A percentile compares a stretch with the other conserved stretches of the same genome.
These are phyloP conservation scores for Raja brachyura DNA, from an alignment of 2,113 vertebrate genomes.

Conservation along the genomic window DNA sequence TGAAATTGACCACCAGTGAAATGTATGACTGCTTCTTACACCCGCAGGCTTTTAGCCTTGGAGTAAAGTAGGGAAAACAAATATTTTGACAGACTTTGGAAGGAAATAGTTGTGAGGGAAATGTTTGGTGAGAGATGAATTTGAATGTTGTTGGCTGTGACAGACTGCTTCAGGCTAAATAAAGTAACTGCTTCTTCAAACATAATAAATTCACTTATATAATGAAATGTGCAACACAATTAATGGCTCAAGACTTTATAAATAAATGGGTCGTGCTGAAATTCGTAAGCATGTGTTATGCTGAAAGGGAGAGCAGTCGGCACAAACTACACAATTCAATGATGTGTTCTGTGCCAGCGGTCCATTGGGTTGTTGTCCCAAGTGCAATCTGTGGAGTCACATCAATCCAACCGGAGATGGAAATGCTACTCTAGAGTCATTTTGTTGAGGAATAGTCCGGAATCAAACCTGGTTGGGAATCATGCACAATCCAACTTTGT, in stretches of 20 bases:
- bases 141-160: slow-evolving; percentile 27
- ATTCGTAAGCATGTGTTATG: background rate
- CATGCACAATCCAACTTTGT: no score
- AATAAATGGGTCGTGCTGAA: background rate
- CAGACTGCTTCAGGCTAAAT: slow-evolving; percentile 30
- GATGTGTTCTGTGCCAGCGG: background rate
- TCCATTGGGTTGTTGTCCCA: background rate
- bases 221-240: background rate
- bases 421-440: background rate
- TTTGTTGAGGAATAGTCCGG: no score
- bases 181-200: background rate
- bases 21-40: background rate
- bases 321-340: background rate
- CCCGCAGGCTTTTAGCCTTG: background rate
- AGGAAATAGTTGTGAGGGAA: background rate
- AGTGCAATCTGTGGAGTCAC: background rate
- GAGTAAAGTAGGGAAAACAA: background rate
- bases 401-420: background rate
- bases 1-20: background rate
- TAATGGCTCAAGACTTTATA: background rate
- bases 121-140: background rate
- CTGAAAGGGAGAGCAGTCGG: background rate
- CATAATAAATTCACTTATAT: slow-evolving; percentile 15
- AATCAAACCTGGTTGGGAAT: no score
- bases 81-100: background rate